Evolutionary conservation across 2,888 invertebrate species (phyloP), one percentile per base, ranked within the genome.

Genomic region (Cerceris ruficornis): DNA sequence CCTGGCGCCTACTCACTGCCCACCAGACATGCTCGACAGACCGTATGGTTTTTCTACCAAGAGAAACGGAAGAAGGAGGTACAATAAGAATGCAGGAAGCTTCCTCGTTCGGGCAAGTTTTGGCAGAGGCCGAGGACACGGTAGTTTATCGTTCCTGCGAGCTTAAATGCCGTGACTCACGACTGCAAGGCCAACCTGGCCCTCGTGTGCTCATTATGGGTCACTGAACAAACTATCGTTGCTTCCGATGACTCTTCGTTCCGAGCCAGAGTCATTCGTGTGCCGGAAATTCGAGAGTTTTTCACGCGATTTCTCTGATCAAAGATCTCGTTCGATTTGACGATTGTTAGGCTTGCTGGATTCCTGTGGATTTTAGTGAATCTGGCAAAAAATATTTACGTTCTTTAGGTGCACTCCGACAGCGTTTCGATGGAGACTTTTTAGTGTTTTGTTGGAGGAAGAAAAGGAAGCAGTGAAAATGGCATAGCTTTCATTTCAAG

Each of bases 1-100:
- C 75, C 77, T 82, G 85, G 83, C 84, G 84, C 84, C 84, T 85
- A 80, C 77, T 77, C 82, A 68, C 85, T 84, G 84, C 80, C 84
- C 83, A 80, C 75, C 83, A 85, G 84, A 82, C 82, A 83, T 83
- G 85, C 83, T 82, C 80, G 85, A 75, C 75, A 77, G 84, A 84
- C 77, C 85, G 85, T 85, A 84, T 82, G 85, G 75, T 85, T 84
- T 85, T 85, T 80, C 75, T 80, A 71, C 75, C 69, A 75, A 64
- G 55, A 80, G 55, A 67, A 82, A 66, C 79, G 85, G 83, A 83
- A 77, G 77, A 78, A 84, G 77, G 71, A 80, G 80, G 82, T 75
- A 73, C 67, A 70, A 69, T 82, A 84, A 84, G 83, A 84, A 82
- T 75, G 82, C 67, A 67, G 70, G 72, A 67, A 83, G 67, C 69